Evolutionary conservation across 2,797 vertebrate species (phyloP).

Genomic region (Bradypus variegatus): DNA sequence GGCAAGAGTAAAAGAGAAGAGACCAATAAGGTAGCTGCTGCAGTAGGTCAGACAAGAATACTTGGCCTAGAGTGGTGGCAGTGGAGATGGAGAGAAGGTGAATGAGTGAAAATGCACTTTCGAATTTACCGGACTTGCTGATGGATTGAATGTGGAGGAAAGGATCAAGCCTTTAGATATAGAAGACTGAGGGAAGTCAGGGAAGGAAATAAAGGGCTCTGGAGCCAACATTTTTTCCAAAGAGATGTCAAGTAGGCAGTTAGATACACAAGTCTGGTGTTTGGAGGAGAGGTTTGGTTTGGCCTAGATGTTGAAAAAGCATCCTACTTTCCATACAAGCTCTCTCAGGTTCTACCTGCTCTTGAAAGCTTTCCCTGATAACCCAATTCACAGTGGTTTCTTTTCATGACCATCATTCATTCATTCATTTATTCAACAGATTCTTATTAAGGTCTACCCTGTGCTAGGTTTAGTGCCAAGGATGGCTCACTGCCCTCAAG

Average conservation of each 20-base stretch:
- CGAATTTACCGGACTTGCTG: not conserved
- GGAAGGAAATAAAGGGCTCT: not conserved
- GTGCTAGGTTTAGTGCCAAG: not conserved
- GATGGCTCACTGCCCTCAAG: not conserved
- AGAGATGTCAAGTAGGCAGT: not conserved
- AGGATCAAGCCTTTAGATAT: not conserved
- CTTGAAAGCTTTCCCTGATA: constrained; percentile 23
- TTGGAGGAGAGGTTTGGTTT: not conserved
- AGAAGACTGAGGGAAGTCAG: not conserved
- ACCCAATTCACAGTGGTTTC: not conserved
- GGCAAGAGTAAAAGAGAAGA: not conserved
- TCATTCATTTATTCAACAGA: not conserved
- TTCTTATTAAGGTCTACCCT: not conserved
- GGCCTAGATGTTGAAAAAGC: not conserved
- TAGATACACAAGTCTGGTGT: not conserved
- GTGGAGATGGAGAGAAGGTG: not conserved
- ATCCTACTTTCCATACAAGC: not conserved
- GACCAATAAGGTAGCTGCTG: not conserved
- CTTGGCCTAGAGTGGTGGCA: not conserved
- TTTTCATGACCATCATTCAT: not conserved
- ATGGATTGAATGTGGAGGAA: not conserved
- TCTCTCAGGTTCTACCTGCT: not conserved
- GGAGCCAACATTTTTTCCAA: not conserved
- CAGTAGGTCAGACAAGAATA: not conserved
- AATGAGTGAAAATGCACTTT: not conserved